phyloP scores from a whole-genome alignment of 2,888 invertebrate genomes.

The Congeria kusceri region DNA sequence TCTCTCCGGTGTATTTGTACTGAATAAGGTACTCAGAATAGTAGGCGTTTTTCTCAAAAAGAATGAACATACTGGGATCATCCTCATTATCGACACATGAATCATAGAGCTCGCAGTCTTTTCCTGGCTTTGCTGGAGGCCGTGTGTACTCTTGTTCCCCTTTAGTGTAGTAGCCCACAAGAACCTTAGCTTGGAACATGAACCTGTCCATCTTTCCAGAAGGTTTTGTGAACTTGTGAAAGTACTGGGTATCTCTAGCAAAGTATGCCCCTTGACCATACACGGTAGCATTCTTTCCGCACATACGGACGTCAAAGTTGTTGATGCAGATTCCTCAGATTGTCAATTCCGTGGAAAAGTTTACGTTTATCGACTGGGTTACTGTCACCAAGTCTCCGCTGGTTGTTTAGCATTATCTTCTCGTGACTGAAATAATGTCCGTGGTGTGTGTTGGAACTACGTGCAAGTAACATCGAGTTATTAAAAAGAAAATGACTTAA shows the following conservation, averaged over 20 bases:
- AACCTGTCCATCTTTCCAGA: constrained; percentile 63
- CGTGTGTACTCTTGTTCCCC: constrained; percentile 53
- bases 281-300: constrained; percentile 72
- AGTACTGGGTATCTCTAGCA: constrained; percentile 64
- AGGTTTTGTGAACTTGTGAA: constrained; percentile 49
- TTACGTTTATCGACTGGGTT: neutral
- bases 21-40: constrained; percentile 76
- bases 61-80: constrained; percentile 70
- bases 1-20: constrained; percentile 42
- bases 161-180: constrained; percentile 71
- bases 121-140: constrained; percentile 65
- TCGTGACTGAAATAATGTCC: neutral
- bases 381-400: neutral
- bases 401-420: constrained; percentile 2
- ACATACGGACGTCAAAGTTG: constrained; percentile 71
- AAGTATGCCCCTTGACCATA: constrained; percentile 75
- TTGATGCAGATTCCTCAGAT: constrained; percentile 68
- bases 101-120: constrained; percentile 65
- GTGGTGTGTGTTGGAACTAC: too few relatives aligned
- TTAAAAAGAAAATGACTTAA: too few relatives aligned
- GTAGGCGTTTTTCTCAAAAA: constrained; percentile 71
- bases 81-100: constrained; percentile 72
- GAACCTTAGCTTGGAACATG: constrained; percentile 60
- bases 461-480: too few relatives aligned
- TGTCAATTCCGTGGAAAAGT: constrained; percentile 74